Conservation (phyloP, 2,113 vertebrate genomes). For the Neofelis nebulosa region DNA sequence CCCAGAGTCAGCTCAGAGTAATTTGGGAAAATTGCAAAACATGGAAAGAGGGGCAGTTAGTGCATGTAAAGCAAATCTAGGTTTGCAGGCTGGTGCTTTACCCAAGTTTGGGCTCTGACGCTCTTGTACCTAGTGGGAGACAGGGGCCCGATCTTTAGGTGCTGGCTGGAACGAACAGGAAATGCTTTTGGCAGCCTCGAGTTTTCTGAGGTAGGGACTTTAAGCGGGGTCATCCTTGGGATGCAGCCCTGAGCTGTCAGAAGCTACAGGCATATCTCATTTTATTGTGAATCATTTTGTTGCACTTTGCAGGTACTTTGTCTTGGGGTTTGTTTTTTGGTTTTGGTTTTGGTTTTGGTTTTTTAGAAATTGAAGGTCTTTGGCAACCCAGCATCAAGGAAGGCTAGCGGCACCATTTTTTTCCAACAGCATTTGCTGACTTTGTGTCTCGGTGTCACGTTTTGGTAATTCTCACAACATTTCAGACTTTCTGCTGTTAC, state of each 20-base stretch:
- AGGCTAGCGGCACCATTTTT: not conserved
- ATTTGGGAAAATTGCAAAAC: not conserved
- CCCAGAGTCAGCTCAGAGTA: not conserved
- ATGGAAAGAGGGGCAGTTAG: too few relatives aligned
- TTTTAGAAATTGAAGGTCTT: not conserved
- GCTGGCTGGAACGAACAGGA: not conserved
- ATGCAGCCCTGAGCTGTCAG: not conserved
- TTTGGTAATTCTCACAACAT: not conserved
- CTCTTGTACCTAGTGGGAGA: not conserved
- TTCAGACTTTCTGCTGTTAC: not conserved
- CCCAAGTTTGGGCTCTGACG: too few relatives aligned
- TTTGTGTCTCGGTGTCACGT: not conserved
- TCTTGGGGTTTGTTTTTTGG: not conserved
- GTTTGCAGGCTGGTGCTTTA: not conserved
- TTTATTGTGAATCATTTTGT: not conserved
- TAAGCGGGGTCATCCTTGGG: not conserved
- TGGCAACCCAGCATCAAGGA: not conserved
- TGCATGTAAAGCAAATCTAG: not conserved
- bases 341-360: too few relatives aligned
- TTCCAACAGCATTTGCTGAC: not conserved
- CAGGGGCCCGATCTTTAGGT: not conserved
- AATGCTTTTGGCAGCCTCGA: not conserved
- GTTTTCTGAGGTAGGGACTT: not conserved
- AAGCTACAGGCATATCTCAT: not conserved
- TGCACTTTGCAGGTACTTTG: not conserved